Percentiles rank a stretch among this genome's conserved stretches.
phyloP scores from a whole-genome alignment of 2,888 invertebrate species.

The Cerastis rubricosa region DNA sequence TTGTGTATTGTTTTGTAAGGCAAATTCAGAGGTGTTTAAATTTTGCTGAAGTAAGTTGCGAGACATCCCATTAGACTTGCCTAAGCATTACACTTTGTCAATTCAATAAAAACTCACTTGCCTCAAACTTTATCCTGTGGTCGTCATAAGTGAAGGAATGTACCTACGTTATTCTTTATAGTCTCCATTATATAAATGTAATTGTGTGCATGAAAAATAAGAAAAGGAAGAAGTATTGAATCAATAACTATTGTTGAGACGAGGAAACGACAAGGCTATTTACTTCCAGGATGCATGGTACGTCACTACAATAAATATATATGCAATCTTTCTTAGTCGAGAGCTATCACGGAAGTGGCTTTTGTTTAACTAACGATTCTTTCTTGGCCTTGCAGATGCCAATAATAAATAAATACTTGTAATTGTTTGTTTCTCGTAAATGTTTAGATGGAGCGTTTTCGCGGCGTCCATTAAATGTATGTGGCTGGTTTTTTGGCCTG shows the following conservation, averaged over 20 bases:
- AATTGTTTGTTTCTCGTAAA: conserved; percentile 25
- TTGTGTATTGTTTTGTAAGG: neutral
- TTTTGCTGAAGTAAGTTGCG: no score
- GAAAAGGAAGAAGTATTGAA: neutral
- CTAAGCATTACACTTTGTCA: neutral
- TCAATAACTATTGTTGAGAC: conserved; percentile 11
- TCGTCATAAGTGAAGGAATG: neutral
- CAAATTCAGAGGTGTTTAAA: no score
- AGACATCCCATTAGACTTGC: neutral
- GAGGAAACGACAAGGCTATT: conserved; percentile 28
- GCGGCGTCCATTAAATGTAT: conserved; percentile 14
- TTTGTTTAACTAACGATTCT: conserved; percentile 45
- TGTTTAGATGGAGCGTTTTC: conserved; percentile 23
- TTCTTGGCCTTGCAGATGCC: conserved; percentile 47
- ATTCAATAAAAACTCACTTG: neutral
- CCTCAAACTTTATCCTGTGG: neutral
- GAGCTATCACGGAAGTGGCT: conserved; percentile 49
- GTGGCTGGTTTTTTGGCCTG: conserved; percentile 6
- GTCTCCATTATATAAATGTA: neutral
- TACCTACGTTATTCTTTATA: neutral
- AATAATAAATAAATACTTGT: conserved; percentile 37
- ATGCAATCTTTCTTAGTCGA: conserved; percentile 40
- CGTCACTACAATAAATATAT: conserved; percentile 35
- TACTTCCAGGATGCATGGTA: conserved; percentile 41
- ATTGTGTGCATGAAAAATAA: neutral